Base-by-base conservation (phyloP, 2,113 vertebrate genomes). In the Elephantulus edwardii region DNA sequence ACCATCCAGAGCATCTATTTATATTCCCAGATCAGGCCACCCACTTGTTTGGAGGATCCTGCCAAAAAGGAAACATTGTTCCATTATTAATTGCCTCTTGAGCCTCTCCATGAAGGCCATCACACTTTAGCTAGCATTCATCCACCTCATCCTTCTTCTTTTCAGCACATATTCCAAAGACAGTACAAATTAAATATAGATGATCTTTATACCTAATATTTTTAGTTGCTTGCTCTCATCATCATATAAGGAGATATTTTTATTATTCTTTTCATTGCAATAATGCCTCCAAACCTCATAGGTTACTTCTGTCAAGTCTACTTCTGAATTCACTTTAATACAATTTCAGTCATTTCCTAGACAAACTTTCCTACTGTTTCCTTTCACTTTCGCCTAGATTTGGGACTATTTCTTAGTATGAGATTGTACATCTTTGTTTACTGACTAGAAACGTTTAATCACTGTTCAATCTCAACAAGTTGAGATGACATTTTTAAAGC, bases 1-100 rank as follows among this genome's bases (percentile, higher is more conserved):
- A 24, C 66, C 46, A 56, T 77, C 40, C 54, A 90, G 76, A 70
- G 33, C 80, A 94, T 88, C 90, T 93, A 93, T 95, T 95, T 94
- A 62, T 96, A 90, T 87, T 90, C 94, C 84, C 48, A 89, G 91
- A 88, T 66, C 72, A 88, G 66, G 77, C 66, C 82, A 77, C 82
- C 38, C 62, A 58, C 56, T 89, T 93, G 70, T 82, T 89, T 91
- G 66, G 58, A 91, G 92, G 70, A 80, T 38, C 33, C 70, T 89
- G 92, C 76, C 89, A 86, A 93, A 88, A 90, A 52, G 19, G 35
- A 92, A 75, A 19, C 35, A 62, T 24, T 71, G 46, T 66, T 77
- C 58, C 58, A n/a, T 93, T 89, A 87, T 44, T 83, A 84, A 89
- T 52, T 44, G 40, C 19, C 19, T 82, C 76, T 71, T 79, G 82